Conservation (phyloP, 2,113 vertebrate species). For the Bagarius yarrelli region DNA sequence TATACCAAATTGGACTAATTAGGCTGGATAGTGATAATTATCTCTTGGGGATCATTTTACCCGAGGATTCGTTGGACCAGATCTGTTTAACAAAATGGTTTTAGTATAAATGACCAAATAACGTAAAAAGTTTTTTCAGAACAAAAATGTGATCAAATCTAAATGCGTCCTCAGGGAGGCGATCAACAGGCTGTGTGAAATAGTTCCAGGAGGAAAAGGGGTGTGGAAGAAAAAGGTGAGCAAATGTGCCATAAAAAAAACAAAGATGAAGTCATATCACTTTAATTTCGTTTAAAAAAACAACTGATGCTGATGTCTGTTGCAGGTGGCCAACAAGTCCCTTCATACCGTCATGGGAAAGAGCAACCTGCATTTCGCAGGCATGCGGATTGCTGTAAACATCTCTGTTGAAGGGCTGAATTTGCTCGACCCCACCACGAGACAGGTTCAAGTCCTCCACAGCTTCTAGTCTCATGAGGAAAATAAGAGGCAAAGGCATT, state of each 20-base stretch:
- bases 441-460: conserved; percentile 74
- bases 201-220: conserved; percentile 85
- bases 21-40: neutral
- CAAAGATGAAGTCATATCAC: neutral
- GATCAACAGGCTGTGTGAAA: conserved; percentile 93
- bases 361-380: conserved; percentile 91
- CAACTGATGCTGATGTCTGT: neutral
- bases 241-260: neutral
- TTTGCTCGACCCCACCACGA: conserved; percentile 86
- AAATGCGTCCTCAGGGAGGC: conserved; percentile 79
- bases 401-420: conserved; percentile 90
- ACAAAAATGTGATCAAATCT: neutral
- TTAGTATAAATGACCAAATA: neutral
- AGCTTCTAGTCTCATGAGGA: neutral
- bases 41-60: neutral
- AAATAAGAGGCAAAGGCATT: neutral
- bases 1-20: neutral
- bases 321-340: conserved; percentile 83
- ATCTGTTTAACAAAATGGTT: neutral
- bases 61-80: neutral
- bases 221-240: conserved; percentile 93
- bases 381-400: conserved; percentile 88
- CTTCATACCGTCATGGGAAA: conserved; percentile 89
- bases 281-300: neutral
- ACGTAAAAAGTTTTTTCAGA: neutral